Conservation (phyloP, 2,113 vertebrate genomes). For the Acrocephalus kingi region DNA sequence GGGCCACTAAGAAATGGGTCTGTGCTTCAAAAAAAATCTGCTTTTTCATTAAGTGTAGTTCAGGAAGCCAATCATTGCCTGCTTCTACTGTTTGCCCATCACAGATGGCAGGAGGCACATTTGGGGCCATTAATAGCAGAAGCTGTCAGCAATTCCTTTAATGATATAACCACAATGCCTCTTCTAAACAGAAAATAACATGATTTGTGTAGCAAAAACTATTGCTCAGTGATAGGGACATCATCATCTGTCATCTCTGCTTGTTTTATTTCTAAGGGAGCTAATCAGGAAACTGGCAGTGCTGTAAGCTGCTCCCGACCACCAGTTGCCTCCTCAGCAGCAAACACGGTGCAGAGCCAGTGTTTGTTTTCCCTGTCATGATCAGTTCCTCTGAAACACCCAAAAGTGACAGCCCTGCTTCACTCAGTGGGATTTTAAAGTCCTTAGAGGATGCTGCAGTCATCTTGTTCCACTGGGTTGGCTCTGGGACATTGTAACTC, state of each 20-base stretch:
- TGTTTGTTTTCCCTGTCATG: background rate
- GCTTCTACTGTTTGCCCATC: background rate
- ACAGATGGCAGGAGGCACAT: constrained; percentile 38
- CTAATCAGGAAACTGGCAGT: background rate
- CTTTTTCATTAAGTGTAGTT: background rate
- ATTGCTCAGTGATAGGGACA: constrained; percentile 22
- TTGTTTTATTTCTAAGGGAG: constrained; percentile 7
- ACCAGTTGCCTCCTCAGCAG: background rate
- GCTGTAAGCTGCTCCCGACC: background rate
- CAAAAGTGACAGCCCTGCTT: background rate
- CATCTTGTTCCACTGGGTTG: background rate
- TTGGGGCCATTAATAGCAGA: constrained; percentile 45
- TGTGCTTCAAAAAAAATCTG: background rate
- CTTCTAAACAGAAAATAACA: constrained; percentile 35
- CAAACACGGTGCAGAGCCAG: background rate
- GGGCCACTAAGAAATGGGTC: background rate
- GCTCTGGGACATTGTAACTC: background rate
- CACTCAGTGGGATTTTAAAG: background rate
- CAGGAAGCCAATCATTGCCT: background rate
- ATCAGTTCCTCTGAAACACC: background rate
- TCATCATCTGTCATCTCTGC: constrained; percentile 30
- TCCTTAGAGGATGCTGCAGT: background rate
- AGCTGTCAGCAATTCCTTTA: constrained; percentile 49
- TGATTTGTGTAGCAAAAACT: constrained; percentile 24
- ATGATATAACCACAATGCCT: background rate